Evolutionary conservation across 2,113 vertebrate genomes (phyloP).

Genomic region (Stegastes partitus): DNA sequence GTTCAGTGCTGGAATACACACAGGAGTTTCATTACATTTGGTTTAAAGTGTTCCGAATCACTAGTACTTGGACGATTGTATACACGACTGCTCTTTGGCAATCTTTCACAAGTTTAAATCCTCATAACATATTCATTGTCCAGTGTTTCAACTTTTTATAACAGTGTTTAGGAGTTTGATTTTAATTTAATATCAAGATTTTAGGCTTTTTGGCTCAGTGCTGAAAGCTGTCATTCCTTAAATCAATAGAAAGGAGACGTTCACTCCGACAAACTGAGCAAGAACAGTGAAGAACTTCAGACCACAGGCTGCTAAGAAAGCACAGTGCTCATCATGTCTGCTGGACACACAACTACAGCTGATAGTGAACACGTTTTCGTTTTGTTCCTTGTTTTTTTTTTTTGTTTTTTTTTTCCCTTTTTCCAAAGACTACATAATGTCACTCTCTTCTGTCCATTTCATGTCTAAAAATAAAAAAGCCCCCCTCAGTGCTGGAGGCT

Average conservation of each 20-base stretch:
- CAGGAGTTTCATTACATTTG: conserved; percentile 77
- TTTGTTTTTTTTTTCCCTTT: conserved; percentile 43
- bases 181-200: conserved; percentile 21
- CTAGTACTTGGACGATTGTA: conserved; percentile 74
- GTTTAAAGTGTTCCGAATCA: conserved; percentile 66
- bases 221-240: conserved; percentile 54
- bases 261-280: conserved; percentile 81
- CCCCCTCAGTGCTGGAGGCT: conserved; percentile 50
- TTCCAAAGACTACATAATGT: conserved; percentile 41
- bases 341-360: conserved; percentile 81
- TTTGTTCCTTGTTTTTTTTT: conserved; percentile 53
- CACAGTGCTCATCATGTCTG: conserved; percentile 90
- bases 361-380: conserved; percentile 69
- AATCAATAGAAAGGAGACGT: conserved; percentile 59
- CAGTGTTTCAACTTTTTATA: conserved; percentile 41
- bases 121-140: conserved; percentile 21
- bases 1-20: conserved; percentile 77
- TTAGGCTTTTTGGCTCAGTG: conserved; percentile 47
- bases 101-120: conserved; percentile 58
- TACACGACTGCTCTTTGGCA: conserved; percentile 79
- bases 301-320: conserved; percentile 84
- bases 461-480: conserved; percentile 31
- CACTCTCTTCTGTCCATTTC: conserved; percentile 41
- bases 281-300: conserved; percentile 83
- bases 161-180: conserved; percentile 52